phyloP scores from a whole-genome alignment of 2,113 vertebrate genomes.

The Rhinolophus sinicus region DNA sequence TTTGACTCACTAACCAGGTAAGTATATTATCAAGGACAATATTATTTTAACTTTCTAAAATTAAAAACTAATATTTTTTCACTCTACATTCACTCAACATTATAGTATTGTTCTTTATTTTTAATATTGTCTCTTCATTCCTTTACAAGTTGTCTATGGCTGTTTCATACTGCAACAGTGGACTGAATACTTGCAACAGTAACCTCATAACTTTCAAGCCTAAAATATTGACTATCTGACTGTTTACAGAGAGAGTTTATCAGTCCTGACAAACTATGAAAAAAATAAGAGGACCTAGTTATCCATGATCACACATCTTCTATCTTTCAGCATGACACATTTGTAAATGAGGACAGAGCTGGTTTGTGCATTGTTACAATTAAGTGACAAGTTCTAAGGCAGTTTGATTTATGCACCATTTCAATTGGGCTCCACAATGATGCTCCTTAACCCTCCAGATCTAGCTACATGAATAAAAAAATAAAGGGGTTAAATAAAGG shows the following conservation, averaged over 20 bases:
- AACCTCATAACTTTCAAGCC: not conserved
- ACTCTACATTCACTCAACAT: not conserved
- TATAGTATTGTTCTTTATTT: not conserved
- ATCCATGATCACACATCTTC: not conserved
- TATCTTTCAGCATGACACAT: not conserved
- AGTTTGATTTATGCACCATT: not conserved
- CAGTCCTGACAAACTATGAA: not conserved
- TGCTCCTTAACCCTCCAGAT: not conserved
- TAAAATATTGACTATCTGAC: not conserved
- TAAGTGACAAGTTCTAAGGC: not conserved
- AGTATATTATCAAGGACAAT: not conserved
- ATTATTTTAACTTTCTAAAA: not conserved
- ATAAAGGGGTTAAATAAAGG: not conserved
- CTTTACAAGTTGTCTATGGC: not conserved
- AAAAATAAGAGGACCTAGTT: not conserved
- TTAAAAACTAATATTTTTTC: not conserved
- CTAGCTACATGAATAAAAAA: not conserved
- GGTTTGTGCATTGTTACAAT: not conserved
- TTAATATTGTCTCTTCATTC: not conserved
- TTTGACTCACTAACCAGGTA: not conserved
- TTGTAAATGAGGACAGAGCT: not conserved
- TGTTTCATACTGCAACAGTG: not conserved
- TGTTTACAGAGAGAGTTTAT: not conserved
- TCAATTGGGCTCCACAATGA: not conserved
- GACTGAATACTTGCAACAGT: not conserved